A percentile compares a stretch with the other conserved stretches of the same genome.
Evolutionary conservation across 2,113 vertebrate species (phyloP).

Genomic region (Pungitius pungitius): DNA sequence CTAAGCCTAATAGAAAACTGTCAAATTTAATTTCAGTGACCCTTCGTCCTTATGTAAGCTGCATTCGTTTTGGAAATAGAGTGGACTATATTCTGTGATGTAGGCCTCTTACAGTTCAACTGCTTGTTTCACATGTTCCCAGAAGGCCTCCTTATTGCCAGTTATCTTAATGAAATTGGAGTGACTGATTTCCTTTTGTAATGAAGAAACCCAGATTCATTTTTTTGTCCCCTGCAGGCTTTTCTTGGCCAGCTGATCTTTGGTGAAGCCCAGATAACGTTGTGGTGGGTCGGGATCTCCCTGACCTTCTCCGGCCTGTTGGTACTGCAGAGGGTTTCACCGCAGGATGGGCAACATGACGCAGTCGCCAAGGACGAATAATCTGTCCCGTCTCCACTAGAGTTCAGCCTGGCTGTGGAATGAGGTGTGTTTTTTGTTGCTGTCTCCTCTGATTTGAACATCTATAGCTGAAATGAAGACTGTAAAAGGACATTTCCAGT

Average conservation of each 20-base stretch:
- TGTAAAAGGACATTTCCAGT: neutral
- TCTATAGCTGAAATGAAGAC: neutral
- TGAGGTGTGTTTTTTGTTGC: constrained; percentile 1
- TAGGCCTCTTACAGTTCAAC: constrained; percentile 9
- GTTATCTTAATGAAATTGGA: neutral
- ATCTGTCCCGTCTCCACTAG: constrained; percentile 46
- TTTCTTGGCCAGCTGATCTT: constrained; percentile 90
- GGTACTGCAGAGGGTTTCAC: constrained; percentile 84
- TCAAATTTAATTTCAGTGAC: constrained; percentile 32
- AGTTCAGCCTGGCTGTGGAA: constrained; percentile 4
- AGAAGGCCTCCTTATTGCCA: constrained; percentile 1
- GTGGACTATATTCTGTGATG: constrained; percentile 24
- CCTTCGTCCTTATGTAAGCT: constrained; percentile 21
- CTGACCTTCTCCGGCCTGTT: constrained; percentile 88
- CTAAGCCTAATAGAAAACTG: neutral
- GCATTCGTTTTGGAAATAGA: constrained; percentile 54
- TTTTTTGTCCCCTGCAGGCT: constrained; percentile 78
- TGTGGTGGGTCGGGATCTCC: constrained; percentile 93
- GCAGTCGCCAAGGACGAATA: constrained; percentile 58
- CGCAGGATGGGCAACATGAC: constrained; percentile 54
- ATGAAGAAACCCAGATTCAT: no score
- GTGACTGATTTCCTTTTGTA: neutral
- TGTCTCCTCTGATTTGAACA: constrained; percentile 35
- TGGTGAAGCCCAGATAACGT: constrained; percentile 83
- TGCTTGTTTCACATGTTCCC: constrained; percentile 4